Evolutionary conservation across 92 coral and sea anemone species (phyloP).

Genomic region (Virgularia gustaviana): DNA sequence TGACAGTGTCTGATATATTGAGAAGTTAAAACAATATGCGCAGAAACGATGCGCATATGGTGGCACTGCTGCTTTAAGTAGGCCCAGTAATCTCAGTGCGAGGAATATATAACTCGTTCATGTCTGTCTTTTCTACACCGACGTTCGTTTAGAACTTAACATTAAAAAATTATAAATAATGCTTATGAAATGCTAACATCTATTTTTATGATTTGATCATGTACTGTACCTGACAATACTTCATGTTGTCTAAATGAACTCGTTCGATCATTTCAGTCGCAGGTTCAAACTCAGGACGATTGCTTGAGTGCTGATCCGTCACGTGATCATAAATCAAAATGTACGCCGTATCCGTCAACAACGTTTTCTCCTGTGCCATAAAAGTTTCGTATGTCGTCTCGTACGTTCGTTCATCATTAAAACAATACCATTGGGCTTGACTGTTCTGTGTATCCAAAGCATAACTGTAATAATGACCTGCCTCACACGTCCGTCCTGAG

Average conservation of each 20-base stretch:
- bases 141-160: neutral
- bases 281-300: slow-evolving; percentile 5
- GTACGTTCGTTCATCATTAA: slow-evolving; percentile 18
- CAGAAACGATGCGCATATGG: too few species aligned
- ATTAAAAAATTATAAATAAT: too few species aligned
- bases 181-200: too few species aligned
- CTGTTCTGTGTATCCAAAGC: slow-evolving; percentile 39
- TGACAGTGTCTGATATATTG: too few species aligned
- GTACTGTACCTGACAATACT: slow-evolving; percentile 15
- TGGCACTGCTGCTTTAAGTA: too few species aligned
- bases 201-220: neutral
- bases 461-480: slow-evolving; percentile 95
- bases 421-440: slow-evolving; percentile 24
- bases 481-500: slow-evolving; percentile 95
- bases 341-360: slow-evolving; percentile 23
- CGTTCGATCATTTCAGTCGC: slow-evolving; percentile 31
- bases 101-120: too few species aligned
- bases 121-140: neutral
- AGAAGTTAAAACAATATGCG: too few species aligned
- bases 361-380: slow-evolving; percentile 10
- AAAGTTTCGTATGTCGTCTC: slow-evolving; percentile 27
- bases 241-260: slow-evolving; percentile 15
- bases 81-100: too few species aligned
- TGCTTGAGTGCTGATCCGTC: neutral
- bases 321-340: slow-evolving; percentile 15